A percentile compares a stretch with the other conserved stretches of the same genome.
Conservation (phyloP, 2,797 vertebrate species). For the Poeciliopsis turneri region DNA sequence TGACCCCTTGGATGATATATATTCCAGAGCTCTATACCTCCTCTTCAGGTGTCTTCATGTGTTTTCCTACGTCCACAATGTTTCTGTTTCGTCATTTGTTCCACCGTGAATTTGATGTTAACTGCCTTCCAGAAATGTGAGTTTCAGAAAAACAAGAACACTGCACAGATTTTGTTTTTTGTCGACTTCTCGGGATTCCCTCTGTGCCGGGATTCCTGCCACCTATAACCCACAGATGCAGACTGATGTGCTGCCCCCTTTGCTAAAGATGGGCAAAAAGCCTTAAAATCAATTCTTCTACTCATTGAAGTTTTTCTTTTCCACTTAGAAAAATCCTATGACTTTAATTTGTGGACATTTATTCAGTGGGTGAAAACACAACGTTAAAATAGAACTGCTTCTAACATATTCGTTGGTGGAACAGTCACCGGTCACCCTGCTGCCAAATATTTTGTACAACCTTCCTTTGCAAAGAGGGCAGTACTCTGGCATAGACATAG, state of each 20-base stretch:
- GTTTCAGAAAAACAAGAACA: slow-evolving; percentile 1
- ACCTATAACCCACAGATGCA: background rate
- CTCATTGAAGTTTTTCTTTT: background rate
- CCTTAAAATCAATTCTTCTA: background rate
- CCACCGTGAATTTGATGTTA: background rate
- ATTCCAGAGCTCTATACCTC: slow-evolving; percentile 8
- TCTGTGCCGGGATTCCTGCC: slow-evolving; percentile 24
- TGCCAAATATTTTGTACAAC: background rate
- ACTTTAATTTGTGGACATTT: background rate
- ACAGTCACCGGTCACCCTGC: background rate
- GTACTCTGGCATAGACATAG: background rate
- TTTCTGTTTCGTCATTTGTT: background rate
- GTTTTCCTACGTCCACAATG: background rate
- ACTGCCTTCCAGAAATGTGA: background rate
- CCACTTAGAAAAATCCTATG: background rate
- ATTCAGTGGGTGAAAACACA: background rate
- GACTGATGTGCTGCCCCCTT: background rate
- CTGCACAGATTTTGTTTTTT: background rate
- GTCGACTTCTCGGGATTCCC: background rate
- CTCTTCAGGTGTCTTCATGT: slow-evolving; percentile 1
- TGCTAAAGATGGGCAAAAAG: background rate
- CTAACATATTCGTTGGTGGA: background rate
- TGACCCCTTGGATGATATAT: slow-evolving; percentile 25
- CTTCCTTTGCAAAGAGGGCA: background rate
- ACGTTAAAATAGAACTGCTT: background rate